phyloP scores from a whole-genome alignment of 1,140 invertebrate genomes.

The Euura saliciscinereae region DNA sequence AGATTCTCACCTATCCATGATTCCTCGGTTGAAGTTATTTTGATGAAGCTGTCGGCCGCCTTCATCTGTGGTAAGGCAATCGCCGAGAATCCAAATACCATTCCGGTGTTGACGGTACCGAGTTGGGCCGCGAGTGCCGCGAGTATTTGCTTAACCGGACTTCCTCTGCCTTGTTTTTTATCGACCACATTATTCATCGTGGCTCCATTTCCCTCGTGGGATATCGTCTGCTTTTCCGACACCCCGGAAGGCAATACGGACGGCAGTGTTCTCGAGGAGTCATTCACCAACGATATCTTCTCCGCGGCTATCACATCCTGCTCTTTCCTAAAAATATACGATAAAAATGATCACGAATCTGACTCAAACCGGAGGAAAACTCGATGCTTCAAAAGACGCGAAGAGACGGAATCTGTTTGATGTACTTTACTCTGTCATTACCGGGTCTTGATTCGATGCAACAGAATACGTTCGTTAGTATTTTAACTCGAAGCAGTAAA shows the following conservation, averaged over 20 bases:
- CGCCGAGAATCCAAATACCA: slow-evolving; percentile 77
- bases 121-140: slow-evolving; percentile 70
- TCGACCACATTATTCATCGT: no score
- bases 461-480: no score
- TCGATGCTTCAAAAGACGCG: no score
- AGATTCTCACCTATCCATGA: slow-evolving; percentile 82
- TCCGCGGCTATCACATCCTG: slow-evolving; percentile 32
- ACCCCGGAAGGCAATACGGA: slow-evolving; percentile 3
- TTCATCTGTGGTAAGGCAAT: slow-evolving; percentile 72
- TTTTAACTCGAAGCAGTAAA: no score
- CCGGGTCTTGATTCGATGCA: no score
- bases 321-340: no score
- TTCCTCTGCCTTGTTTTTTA: slow-evolving; percentile 58
- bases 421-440: no score
- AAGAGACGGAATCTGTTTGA: no score
- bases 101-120: slow-evolving; percentile 74
- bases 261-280: slow-evolving; percentile 28
- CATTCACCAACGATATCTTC: slow-evolving; percentile 34
- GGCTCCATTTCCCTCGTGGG: slow-evolving; percentile 26
- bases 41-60: slow-evolving; percentile 61
- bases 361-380: no score
- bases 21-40: slow-evolving; percentile 64
- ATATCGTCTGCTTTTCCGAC: slow-evolving; percentile 33
- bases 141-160: slow-evolving; percentile 64
- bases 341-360: no score